Conservation (phyloP, 2,797 vertebrate genomes). For the Rachycentron canadum region DNA sequence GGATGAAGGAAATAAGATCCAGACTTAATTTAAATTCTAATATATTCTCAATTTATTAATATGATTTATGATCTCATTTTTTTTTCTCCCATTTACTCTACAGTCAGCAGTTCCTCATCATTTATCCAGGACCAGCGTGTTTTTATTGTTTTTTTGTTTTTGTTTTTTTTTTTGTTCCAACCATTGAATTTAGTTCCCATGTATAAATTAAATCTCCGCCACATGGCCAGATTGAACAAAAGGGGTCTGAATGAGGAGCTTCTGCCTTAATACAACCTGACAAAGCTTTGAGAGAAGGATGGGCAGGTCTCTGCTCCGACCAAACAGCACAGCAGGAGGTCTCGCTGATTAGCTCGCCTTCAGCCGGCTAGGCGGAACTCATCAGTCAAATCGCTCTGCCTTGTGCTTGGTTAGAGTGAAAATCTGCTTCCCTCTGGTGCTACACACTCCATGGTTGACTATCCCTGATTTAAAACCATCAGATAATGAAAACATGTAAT, state of each 20-base stretch:
- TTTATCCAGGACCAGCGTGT: constrained; percentile 12
- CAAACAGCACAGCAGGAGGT: constrained; percentile 49
- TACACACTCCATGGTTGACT: constrained; percentile 46
- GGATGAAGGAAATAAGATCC: constrained; percentile 1
- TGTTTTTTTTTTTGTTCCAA: background rate
- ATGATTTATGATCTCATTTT: constrained; percentile 19
- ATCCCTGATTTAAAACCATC: constrained; percentile 70
- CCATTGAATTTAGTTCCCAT: constrained; percentile 43
- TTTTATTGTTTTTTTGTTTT: background rate
- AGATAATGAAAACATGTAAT: constrained; percentile 76
- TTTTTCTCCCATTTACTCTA: constrained; percentile 42
- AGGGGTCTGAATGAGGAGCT: constrained; percentile 29
- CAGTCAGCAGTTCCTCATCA: constrained; percentile 47
- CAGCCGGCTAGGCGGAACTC: constrained; percentile 64
- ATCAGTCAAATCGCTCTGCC: constrained; percentile 75
- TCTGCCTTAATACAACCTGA: constrained; percentile 38
- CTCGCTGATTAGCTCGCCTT: constrained; percentile 69
- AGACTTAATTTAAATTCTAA: constrained; percentile 20
- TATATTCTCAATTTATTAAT: constrained; percentile 12
- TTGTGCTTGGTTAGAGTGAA: constrained; percentile 63
- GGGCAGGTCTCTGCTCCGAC: constrained; percentile 44
- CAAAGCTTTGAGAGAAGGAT: constrained; percentile 50
- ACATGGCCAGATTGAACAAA: constrained; percentile 26
- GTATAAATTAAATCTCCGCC: constrained; percentile 17
- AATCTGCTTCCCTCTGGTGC: constrained; percentile 55